These are phyloP conservation scores for Eupristina koningsbergeri DNA, from an alignment of 1,140 invertebrate genomes.

Conservation along the genomic window DNA sequence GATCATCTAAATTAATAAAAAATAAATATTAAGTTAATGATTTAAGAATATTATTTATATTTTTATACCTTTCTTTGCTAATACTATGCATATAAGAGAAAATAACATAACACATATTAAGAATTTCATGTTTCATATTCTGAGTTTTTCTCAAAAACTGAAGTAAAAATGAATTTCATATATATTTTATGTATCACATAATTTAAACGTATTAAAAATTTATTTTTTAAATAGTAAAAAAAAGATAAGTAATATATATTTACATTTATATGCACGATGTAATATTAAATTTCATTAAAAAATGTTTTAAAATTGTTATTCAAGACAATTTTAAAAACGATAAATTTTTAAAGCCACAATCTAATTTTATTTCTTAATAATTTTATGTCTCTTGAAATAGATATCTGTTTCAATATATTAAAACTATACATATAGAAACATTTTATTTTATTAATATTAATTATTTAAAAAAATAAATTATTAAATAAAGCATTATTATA, in stretches of 20 bases:
- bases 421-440: too few species aligned
- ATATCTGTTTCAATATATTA: too few species aligned
- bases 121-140: slow-evolving; percentile 2
- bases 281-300: background rate
- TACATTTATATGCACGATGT: background rate
- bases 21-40: background rate
- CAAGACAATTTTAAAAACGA: too few species aligned
- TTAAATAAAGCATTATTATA: too few species aligned
- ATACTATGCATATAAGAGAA: background rate
- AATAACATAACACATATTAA: background rate
- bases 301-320: background rate
- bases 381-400: too few species aligned
- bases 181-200: background rate
- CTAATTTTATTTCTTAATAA: too few species aligned
- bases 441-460: too few species aligned
- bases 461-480: too few species aligned
- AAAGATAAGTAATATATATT: background rate
- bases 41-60: background rate
- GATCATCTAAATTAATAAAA: background rate
- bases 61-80: background rate
- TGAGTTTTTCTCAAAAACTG: background rate
- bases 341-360: too few species aligned
- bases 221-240: background rate
- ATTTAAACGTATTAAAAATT: background rate
- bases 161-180: too few species aligned